These are phyloP conservation scores for Chloromyia formosa DNA, from an alignment of 2,888 invertebrate species.

Conservation along the genomic window DNA sequence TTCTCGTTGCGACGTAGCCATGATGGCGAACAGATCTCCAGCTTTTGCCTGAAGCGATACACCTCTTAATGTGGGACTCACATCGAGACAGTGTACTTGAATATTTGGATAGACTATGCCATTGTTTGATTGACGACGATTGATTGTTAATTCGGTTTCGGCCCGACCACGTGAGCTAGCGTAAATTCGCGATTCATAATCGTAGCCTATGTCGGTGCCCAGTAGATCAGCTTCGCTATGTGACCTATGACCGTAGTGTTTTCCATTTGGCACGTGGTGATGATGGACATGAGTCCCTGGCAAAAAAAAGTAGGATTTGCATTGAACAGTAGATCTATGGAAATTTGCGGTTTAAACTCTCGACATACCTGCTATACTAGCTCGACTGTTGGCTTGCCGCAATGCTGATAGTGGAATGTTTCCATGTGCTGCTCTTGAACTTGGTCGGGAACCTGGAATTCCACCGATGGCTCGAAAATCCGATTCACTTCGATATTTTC, in stretches of 20 bases:
- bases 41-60: constrained; percentile 89
- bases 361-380: constrained; percentile 64
- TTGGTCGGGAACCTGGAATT: constrained; percentile 60
- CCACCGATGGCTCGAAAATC: constrained; percentile 73
- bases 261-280: constrained; percentile 59
- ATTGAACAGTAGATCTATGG: not conserved
- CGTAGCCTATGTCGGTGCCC: constrained; percentile 66
- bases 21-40: constrained; percentile 88
- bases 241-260: constrained; percentile 70
- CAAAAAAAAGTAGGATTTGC: not conserved
- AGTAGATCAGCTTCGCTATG: constrained; percentile 89
- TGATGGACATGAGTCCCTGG: constrained; percentile 58
- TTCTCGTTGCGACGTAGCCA: constrained; percentile 89
- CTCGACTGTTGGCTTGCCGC: constrained; percentile 74
- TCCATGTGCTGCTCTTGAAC: constrained; percentile 60
- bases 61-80: constrained; percentile 74
- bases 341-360: not conserved
- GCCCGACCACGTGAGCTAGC: constrained; percentile 51
- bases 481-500: constrained; percentile 86
- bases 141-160: constrained; percentile 49
- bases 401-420: constrained; percentile 72
- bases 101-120: constrained; percentile 64
- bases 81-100: constrained; percentile 75
- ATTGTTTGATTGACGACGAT: constrained; percentile 58
- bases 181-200: constrained; percentile 62